Percentiles rank a stretch among this genome's conserved stretches.
phyloP scores from a whole-genome alignment of 2,113 vertebrate genomes.

The Semnopithecus entellus region DNA sequence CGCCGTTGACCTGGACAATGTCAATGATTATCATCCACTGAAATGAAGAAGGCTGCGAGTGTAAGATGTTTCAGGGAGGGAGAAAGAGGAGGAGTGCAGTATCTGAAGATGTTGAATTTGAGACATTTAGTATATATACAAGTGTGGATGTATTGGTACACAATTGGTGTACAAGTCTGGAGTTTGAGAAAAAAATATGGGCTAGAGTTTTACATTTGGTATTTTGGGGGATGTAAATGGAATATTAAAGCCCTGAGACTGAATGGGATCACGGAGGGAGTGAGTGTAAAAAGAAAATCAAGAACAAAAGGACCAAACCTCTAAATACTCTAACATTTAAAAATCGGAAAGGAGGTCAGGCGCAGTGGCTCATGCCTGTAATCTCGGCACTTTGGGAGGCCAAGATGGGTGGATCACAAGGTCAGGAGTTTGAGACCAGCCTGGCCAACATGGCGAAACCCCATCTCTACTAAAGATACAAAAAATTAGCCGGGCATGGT shows the following conservation, averaged over 20 bases:
- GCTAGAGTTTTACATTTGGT: not conserved
- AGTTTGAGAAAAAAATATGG: not conserved
- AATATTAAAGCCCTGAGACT: not conserved
- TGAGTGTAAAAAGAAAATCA: not conserved
- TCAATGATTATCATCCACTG: not conserved
- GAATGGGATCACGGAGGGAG: not conserved
- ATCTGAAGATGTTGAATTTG: not conserved
- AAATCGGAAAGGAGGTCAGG: not conserved
- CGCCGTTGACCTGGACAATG: not conserved
- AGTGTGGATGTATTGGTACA: not conserved
- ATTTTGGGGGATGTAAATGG: not conserved
- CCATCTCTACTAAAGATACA: no score
- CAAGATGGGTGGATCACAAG: no score
- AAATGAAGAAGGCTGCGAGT: not conserved
- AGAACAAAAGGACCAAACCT: not conserved
- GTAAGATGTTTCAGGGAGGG: not conserved
- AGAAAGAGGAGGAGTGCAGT: not conserved
- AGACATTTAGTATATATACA: not conserved
- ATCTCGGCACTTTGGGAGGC: no score
- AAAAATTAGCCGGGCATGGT: no score
- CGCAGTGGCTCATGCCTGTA: no score
- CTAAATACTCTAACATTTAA: not conserved
- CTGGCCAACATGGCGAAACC: no score
- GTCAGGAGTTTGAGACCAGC: no score
- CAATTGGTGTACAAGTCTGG: not conserved